These are phyloP conservation scores for Aphelenchoides avenae DNA, from an alignment of 1,140 invertebrate genomes.

Conservation along the genomic window DNA sequence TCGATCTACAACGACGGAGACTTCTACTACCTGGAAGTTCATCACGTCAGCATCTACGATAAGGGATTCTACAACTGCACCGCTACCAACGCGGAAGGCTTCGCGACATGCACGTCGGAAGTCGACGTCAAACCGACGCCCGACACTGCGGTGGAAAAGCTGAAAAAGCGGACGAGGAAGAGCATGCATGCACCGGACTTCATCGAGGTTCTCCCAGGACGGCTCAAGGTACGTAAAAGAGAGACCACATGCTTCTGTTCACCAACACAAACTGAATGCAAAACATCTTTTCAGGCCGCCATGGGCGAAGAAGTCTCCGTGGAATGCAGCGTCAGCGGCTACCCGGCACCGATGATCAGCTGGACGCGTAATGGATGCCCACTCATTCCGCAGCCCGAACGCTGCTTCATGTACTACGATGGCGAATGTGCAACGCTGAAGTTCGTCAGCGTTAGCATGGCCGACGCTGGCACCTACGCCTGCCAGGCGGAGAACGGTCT, in stretches of 20 bases:
- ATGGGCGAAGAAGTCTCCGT: conserved; percentile 43
- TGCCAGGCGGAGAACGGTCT: conserved; percentile 12
- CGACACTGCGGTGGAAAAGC: conserved; percentile 4
- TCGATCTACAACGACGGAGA: conserved; percentile 59
- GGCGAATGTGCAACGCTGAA: conserved; percentile 67
- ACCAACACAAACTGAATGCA: conserved; percentile 5
- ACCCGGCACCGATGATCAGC: conserved; percentile 40
- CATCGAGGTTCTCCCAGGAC: conserved; percentile 53
- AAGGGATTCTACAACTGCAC: conserved; percentile 58
- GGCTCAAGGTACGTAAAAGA: conserved; percentile 25
- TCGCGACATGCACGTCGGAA: conserved; percentile 50
- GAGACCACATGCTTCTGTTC: background rate
- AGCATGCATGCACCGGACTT: conserved; percentile 47
- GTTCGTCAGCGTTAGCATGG: conserved; percentile 76
- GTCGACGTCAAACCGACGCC: conserved; percentile 26
- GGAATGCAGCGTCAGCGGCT: conserved; percentile 46
- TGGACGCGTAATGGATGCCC: conserved; percentile 46
- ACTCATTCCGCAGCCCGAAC: conserved; percentile 43
- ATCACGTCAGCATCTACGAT: conserved; percentile 49
- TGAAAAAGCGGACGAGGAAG: conserved; percentile 36
- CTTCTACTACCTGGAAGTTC: conserved; percentile 57
- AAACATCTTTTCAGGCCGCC: conserved; percentile 24
- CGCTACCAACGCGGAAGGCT: conserved; percentile 51
- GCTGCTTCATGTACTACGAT: conserved; percentile 46
- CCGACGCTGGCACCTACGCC: conserved; percentile 88